Percentiles rank a stretch among this genome's conserved stretches.
Evolutionary conservation across 2,113 vertebrate species (phyloP).

Genomic region (Nothoprocta pentlandii): DNA sequence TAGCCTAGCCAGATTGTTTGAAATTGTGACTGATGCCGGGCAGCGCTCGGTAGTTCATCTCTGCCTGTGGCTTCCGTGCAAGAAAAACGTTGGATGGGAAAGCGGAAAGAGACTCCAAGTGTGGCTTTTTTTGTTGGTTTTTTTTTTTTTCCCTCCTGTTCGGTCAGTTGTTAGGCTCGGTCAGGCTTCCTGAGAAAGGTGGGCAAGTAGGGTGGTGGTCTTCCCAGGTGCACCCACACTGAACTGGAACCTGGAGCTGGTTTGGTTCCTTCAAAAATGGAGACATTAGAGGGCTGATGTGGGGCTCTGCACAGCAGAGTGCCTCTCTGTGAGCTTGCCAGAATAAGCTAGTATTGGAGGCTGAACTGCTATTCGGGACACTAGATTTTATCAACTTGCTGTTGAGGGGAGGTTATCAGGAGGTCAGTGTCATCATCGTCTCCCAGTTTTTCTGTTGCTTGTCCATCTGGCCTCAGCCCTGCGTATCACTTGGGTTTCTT

Average conservation of each 20-base stretch:
- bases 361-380: not conserved
- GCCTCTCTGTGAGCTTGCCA: not conserved
- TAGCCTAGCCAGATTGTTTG: not conserved
- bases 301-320: not conserved
- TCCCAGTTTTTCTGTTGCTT: slow-evolving; percentile 40
- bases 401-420: slow-evolving; percentile 6
- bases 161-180: too few species aligned
- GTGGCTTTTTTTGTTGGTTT: not conserved
- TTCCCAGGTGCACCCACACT: not conserved
- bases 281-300: not conserved
- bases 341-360: slow-evolving; percentile 7
- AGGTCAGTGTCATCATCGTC: slow-evolving; percentile 38
- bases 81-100: not conserved
- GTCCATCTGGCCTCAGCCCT: slow-evolving; percentile 60
- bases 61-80: not conserved
- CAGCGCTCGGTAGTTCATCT: not conserved
- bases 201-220: not conserved
- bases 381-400: slow-evolving; percentile 51
- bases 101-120: not conserved
- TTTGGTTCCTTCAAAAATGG: not conserved
- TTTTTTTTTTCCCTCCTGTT: not conserved
- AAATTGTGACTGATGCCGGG: not conserved
- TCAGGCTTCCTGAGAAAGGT: not conserved
- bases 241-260: not conserved
- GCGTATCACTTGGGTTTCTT: not conserved